Base-by-base conservation (phyloP, 2,888 invertebrate species). In the Agriopis leucophaearia region DNA sequence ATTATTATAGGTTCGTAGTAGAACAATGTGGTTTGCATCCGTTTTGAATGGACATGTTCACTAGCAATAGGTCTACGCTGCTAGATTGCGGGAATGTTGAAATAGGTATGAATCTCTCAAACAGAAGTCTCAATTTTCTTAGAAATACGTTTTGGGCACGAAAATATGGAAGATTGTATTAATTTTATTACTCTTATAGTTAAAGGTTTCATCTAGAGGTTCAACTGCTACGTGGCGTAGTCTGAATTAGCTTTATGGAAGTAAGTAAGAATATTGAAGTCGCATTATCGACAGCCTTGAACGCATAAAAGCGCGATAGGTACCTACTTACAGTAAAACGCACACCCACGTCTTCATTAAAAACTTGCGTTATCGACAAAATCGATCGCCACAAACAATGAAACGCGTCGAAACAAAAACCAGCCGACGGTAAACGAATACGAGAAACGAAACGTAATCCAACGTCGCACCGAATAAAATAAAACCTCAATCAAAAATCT, bases 401-500 rank as follows among this genome's bases (percentile, higher is more conserved):
- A 88, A 88, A 92, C 88, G 86, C 85, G 87, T 88, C 90, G 89
- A 88, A 89, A 92, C 91, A 91, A 91, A 90, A 91, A 90, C 88
- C 88, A 84, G 82, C 87, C 88, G 85, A 87, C 91, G 90, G 87
- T 86, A 86, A 88, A 88, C 88, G 90, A 91, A 90, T 90, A 89
- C 91, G 90, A 91, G 91, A 90, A 91, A 89, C 90, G 90, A 89
- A 91, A 89, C 90, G 90, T 88, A 91, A 90, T 89, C 92, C 83
- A 87, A 88, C 89, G 90, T 91, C 89, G 88, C 85, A 77, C 86
- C 87, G 88, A 92, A 90, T 89, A 89, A 90, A 92, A 91, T 85
- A 90, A 90, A 92, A 92, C 89, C 89, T 92, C 92, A 92, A 93
- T 93, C 92, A 92, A 93, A 92, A 91, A 90, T 90, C 85, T 88